Evolutionary conservation across 2,888 invertebrate species (phyloP).

Genomic region (Suillia variegata): DNA sequence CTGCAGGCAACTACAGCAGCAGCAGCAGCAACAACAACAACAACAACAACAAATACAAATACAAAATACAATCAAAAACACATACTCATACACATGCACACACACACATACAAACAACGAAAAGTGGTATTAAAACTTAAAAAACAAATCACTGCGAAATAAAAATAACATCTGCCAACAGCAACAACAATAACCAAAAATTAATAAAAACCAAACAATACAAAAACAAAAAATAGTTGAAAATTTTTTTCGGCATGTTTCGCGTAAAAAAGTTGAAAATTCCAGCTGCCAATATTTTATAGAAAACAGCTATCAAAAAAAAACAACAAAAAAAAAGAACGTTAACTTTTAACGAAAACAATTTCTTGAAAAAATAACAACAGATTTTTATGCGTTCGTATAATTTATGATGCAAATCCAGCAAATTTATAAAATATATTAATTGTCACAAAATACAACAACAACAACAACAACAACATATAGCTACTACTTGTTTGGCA

Average conservation of each 20-base stretch:
- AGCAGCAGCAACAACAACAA: constrained; percentile 23
- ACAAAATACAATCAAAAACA: constrained; percentile 32
- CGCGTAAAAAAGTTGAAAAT: no score
- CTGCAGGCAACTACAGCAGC: background rate
- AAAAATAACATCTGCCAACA: no score
- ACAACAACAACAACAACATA: background rate
- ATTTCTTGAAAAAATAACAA: no score
- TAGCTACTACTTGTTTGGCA: no score
- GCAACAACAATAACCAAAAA: background rate
- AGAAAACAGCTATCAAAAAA: no score
- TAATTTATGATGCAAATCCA: constrained; percentile 23
- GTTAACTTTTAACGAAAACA: no score
- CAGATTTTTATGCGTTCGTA: background rate
- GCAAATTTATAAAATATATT: constrained; percentile 23
- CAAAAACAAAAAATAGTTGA: background rate
- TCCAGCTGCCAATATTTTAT: no score
- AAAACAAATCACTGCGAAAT: background rate
- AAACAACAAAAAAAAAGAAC: no score
- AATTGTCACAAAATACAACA: constrained; percentile 14
- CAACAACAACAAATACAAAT: constrained; percentile 18
- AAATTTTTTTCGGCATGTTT: no score
- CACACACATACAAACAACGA: no score
- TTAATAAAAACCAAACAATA: background rate
- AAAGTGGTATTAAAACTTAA: constrained; percentile 41
- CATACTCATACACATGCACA: constrained; percentile 42